These are phyloP conservation scores for Smutsia temminckii DNA, from an alignment of 2,797 vertebrate species.

Conservation along the genomic window DNA sequence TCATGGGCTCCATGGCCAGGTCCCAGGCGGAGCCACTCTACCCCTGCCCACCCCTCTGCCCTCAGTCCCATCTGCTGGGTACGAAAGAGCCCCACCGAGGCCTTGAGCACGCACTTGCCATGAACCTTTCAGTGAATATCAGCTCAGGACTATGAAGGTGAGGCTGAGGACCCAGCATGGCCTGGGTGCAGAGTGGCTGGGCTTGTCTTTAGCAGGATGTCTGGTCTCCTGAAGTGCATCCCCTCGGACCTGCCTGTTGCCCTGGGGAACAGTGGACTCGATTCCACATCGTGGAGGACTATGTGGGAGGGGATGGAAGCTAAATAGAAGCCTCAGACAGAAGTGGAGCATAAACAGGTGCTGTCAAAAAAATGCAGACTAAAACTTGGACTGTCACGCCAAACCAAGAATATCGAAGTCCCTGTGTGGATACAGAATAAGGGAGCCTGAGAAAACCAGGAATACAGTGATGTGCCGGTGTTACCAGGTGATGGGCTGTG, in stretches of 20 bases:
- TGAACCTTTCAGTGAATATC: neutral
- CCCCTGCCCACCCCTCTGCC: neutral
- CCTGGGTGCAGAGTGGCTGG: neutral
- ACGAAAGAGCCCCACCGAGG: neutral
- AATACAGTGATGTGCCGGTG: too few species aligned
- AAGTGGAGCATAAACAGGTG: neutral
- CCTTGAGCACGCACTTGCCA: neutral
- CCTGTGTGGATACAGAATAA: accelerated
- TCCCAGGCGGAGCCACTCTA: neutral
- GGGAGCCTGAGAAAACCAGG: neutral
- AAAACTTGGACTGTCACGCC: neutral
- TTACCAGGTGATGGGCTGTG: too few species aligned
- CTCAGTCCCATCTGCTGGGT: neutral
- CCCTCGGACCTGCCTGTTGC: neutral
- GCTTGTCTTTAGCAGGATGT: neutral
- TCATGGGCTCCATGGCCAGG: too few species aligned
- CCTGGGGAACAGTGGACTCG: neutral
- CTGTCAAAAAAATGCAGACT: neutral
- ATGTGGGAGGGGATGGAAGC: too few species aligned
- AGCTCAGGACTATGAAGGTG: neutral
- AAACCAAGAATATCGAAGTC: neutral
- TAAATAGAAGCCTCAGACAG: neutral
- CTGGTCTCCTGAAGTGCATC: neutral
- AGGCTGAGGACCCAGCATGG: neutral
- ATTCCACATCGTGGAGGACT: neutral